Percentiles rank a stretch among this genome's conserved stretches.
phyloP scores from a whole-genome alignment of 1,140 invertebrate genomes.

The Drosophila novamexicana region DNA sequence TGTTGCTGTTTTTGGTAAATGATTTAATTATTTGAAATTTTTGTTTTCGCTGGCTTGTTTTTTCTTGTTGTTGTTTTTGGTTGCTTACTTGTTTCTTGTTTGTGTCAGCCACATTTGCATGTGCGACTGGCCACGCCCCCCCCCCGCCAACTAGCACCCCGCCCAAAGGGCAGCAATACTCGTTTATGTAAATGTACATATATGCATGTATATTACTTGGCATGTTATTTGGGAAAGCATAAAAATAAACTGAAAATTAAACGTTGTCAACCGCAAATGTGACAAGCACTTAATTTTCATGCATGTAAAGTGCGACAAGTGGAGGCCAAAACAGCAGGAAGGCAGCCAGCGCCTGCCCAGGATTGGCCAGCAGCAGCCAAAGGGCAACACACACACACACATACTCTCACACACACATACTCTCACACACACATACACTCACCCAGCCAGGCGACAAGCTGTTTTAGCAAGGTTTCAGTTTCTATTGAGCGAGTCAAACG shows the following conservation, averaged over 20 bases:
- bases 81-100: conserved; percentile 27
- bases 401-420: neutral
- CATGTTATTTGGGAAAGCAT: conserved; percentile 55
- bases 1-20: conserved; percentile 59
- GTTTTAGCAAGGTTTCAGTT: neutral
- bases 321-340: conserved; percentile 41
- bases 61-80: conserved; percentile 20
- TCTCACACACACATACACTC: neutral
- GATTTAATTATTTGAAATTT: conserved; percentile 71
- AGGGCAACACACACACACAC: neutral
- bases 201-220: conserved; percentile 22
- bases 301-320: conserved; percentile 70
- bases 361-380: conserved; percentile 36
- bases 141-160: neutral
- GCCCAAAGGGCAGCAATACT: neutral
- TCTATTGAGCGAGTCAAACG: too few relatives aligned
- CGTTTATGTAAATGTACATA: neutral
- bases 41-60: conserved; percentile 19
- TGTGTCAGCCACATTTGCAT: conserved; percentile 38
- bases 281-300: conserved; percentile 78
- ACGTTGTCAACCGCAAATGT: conserved; percentile 74
- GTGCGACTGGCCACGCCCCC: conserved; percentile 20
- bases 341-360: conserved; percentile 28
- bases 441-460: conserved; percentile 7
- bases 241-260: conserved; percentile 70